Evolutionary conservation across 1,140 invertebrate species (phyloP).

Genomic region (Copidosoma floridanum): DNA sequence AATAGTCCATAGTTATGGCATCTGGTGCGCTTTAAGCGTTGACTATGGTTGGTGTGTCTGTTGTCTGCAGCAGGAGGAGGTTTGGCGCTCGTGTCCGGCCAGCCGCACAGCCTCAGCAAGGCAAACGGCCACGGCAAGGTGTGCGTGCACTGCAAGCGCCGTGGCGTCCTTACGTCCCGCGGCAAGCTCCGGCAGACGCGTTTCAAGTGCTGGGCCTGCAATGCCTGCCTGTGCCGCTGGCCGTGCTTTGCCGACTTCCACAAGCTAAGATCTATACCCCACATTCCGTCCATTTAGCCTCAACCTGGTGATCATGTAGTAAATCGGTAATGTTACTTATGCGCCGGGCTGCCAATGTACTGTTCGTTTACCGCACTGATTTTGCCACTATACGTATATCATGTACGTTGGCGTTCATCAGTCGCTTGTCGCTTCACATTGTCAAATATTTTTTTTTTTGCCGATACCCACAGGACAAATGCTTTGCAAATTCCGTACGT

Average conservation of each 20-base stretch:
- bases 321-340: too few relatives aligned
- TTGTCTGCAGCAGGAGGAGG: conserved; percentile 54
- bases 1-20: neutral
- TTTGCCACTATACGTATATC: too few relatives aligned
- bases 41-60: too few relatives aligned
- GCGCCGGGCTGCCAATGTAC: too few relatives aligned
- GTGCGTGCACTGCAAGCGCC: conserved; percentile 57
- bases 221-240: conserved; percentile 57
- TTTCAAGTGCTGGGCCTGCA: conserved; percentile 58
- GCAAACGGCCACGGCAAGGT: conserved; percentile 58
- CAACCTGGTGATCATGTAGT: too few relatives aligned
- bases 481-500: too few relatives aligned
- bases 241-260: conserved; percentile 57
- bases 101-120: conserved; percentile 58
- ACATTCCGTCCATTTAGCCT: conserved; percentile 56
- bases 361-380: too few relatives aligned
- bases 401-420: too few relatives aligned
- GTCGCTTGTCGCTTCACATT: too few relatives aligned
- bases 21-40: conserved; percentile 30
- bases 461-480: too few relatives aligned
- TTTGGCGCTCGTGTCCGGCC: conserved; percentile 55
- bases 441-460: too few relatives aligned
- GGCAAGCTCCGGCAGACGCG: conserved; percentile 57
- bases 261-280: conserved; percentile 53
- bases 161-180: conserved; percentile 54